Evolutionary conservation across 2,888 invertebrate genomes (phyloP), one percentile per base, ranked within the genome.

Genomic region (Pharmacophagus antenor): DNA sequence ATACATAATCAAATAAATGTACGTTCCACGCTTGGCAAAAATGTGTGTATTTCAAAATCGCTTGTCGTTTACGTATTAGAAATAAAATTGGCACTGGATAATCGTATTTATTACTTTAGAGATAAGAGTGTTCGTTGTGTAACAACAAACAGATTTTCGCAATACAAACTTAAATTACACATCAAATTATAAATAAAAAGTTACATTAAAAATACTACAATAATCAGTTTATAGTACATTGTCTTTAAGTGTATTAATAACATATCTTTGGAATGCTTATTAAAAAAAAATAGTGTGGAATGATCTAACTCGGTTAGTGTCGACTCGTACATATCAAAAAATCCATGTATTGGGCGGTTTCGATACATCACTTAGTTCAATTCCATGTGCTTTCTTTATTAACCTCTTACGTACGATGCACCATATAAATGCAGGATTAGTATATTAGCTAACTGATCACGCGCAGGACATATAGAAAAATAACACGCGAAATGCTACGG

Each of bases 231-330:
- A 69, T 68, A 67, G 68, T 74, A 71, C 66, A 81, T 74, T 79
- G 78, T 79, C 78, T 71, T 70, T 76, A 69, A 37, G n/a, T 63
- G 63, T 67, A 69, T 67, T 66, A 58, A 74, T 74, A 78, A 37
- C 42, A 17, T 70, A 79, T 88, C 88, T 88, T 88, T 88, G 88
- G 88, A 88, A 88, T 87, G 84, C 77, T 79, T 76, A 71, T 69
- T 74, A 73, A 71, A 31, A 70, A 69, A 71, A 59, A 23, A 17
- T n/a, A n/a, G n/a, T n/a, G 27, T 17, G 41, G 49, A 50, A 50
- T 59, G 61, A 61, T 49, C 27, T 22, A 57, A 61, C 61, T 57
- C 23, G 21, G 56, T 56, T 56, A 56, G 60, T 61, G 49, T 49
- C 6, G 12, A 22, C 7, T 54, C 7, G 5, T 37, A 37, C 23